Percentiles rank a stretch among this genome's conserved stretches.
These are phyloP conservation scores for Dendrocincla tyrannina DNA, from an alignment of 2,797 vertebrate genomes.

Conservation along the genomic window DNA sequence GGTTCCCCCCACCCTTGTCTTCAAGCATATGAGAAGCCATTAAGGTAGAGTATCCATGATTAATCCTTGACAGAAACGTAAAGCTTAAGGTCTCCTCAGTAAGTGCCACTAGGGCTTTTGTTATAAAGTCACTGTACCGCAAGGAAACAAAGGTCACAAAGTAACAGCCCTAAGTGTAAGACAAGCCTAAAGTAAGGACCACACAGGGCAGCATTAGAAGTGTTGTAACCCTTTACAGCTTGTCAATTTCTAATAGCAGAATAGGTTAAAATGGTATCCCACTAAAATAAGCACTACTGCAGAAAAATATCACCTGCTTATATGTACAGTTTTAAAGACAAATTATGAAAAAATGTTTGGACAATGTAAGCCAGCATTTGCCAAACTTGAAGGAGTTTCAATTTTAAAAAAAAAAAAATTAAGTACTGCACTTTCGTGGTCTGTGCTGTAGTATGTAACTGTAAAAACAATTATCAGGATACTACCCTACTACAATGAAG, in stretches of 20 bases:
- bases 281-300: neutral
- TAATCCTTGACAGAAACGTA: neutral
- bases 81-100: neutral
- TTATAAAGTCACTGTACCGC: neutral
- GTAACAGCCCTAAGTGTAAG: neutral
- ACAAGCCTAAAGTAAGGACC: neutral
- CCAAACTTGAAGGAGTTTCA: neutral
- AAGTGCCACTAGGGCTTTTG: neutral
- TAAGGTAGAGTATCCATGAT: neutral
- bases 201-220: accelerated
- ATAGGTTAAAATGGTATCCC: neutral
- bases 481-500: neutral
- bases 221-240: neutral
- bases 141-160: neutral
- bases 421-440: neutral
- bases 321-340: neutral
- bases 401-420: neutral
- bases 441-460: accelerated
- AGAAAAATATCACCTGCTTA: neutral
- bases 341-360: neutral
- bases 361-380: neutral
- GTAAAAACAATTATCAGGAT: neutral
- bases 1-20: neutral
- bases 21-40: neutral
- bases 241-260: neutral